Base-by-base conservation (phyloP, 2,113 vertebrate species). In the Antechinus stuartii region DNA sequence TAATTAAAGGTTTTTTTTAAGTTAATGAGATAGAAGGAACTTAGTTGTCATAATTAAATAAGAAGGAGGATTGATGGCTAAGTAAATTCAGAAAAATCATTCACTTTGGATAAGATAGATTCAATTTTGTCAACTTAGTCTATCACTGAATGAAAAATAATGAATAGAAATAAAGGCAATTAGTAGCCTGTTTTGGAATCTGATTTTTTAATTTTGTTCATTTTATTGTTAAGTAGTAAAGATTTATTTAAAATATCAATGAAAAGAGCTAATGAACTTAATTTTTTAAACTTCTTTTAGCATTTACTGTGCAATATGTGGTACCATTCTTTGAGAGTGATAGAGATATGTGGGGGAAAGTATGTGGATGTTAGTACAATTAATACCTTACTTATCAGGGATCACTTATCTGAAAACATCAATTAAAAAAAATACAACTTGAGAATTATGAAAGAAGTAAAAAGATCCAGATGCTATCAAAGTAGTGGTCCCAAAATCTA, bases 1-100 rank as follows among this genome's bases (percentile, higher is more conserved):
- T 96, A 97, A 96, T 96, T 96, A 96, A 97, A 97, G 53, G 16
- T 91, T 96, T 91, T 95, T 97, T 96, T 94, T 91, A 95, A 96
- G 95, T 25, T 93, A 97, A 93, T 96, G 57, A 96, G 47, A 49
- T 56, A 92, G 46, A 92, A 91, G 53, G 95, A 92, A 92, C 35
- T 95, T 95, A 94, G 53, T 94, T 96, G 91, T 91, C 92, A 96
- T 95, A 91, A 94, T 96, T 94, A 52, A 96, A 97, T 95, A 96
- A 96, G 94, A 52, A 94, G 50, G 89, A 91, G 35, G 42, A 93
- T 50, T 96, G 27, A 91, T 92, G 22, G 53, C 92, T 94, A 92
- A 93, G 91, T 84, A 95, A 94, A 97, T 93, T 91, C 89, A 52
- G 27, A 92, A 50, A 53, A 96, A 27, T 91, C 89, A 91, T 93